Base-by-base conservation (phyloP, 2,888 invertebrate species). In the Incurvaria masculella region DNA sequence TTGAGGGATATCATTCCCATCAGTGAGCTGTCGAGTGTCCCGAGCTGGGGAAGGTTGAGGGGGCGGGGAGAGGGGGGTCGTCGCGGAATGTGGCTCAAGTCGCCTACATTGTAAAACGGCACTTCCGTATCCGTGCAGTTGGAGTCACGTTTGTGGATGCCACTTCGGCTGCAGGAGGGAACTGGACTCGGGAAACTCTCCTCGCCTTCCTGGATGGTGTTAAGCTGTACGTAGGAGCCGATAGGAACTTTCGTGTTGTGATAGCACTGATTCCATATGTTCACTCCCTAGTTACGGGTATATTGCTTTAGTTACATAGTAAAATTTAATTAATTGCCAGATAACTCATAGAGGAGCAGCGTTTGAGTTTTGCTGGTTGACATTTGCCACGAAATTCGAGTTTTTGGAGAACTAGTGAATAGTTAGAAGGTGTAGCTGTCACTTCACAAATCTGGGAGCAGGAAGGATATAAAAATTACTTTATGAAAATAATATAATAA, bases 1-100 rank as follows among this genome's bases (percentile, higher is more conserved):
- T 63, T 66, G 2, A 76, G 57, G 58, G 70, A 73, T 48, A 78
- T 69, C 72, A 78, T 69, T 19, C 78, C 78, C 64, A 68, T 76
- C 42, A 76, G 49, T 46, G 68, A 61, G 3, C 21, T 39, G 2
- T n/a, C 54, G 2, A 66, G 63, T 45, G 76, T 76, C 46, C 74
- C 54, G 18, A 33, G 11, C 14, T 19, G 8, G 4, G 43, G 43
- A 17, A 21, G 20, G 6, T 65, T 64, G 49, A 64, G 75, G 4
- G 71, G 72, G 16, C 63, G 52, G 33, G 66, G 75, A 48, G 60
- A 63, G 2, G 76, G 78, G 38, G 73, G 69, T 27, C 56, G 56
- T 6, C 74, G 63, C 18, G 78, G 78, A 19, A 74, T 70, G 46
- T 78, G 78, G 51, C 71, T 71, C 1, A 62, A 58, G 47, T 75